phyloP scores from a whole-genome alignment of 2,888 invertebrate genomes.

The Agrotis clavis region DNA sequence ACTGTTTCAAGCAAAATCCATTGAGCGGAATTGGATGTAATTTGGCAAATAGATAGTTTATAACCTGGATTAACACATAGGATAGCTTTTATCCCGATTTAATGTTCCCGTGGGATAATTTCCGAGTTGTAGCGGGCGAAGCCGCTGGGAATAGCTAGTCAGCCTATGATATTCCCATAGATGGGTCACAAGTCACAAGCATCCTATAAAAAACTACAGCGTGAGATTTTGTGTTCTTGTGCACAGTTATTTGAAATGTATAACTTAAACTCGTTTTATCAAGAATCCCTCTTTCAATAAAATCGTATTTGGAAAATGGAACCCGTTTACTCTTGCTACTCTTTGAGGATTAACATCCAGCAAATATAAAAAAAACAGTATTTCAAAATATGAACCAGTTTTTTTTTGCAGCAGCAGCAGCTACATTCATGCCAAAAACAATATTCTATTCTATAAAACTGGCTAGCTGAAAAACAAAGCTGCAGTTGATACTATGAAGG shows the following conservation, averaged over 20 bases:
- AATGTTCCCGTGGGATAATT: too few species aligned
- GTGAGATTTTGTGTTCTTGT: not conserved
- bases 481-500: constrained; percentile 20
- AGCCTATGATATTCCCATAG: too few species aligned
- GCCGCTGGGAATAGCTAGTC: too few species aligned
- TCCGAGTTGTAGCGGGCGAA: too few species aligned
- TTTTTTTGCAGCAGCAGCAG: not conserved
- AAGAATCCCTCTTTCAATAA: constrained; percentile 12
- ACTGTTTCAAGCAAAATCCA: too few species aligned
- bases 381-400: constrained; percentile 3
- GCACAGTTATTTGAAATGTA: constrained; percentile 10
- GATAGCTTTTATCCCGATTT: too few species aligned
- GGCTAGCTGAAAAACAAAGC: constrained; percentile 28
- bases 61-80: too few species aligned
- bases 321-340: constrained; percentile 1
- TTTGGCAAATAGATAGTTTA: too few species aligned
- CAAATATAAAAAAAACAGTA: constrained; percentile 3
- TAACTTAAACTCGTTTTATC: constrained; percentile 5
- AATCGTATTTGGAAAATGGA: constrained; percentile 14
- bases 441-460: constrained; percentile 27
- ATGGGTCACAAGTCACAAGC: too few species aligned
- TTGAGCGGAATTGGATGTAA: too few species aligned
- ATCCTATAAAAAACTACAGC: not conserved
- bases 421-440: constrained; percentile 20
- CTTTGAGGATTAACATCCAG: constrained; percentile 18